phyloP scores from a whole-genome alignment of 2,113 vertebrate species.

The Eidolon helvum region DNA sequence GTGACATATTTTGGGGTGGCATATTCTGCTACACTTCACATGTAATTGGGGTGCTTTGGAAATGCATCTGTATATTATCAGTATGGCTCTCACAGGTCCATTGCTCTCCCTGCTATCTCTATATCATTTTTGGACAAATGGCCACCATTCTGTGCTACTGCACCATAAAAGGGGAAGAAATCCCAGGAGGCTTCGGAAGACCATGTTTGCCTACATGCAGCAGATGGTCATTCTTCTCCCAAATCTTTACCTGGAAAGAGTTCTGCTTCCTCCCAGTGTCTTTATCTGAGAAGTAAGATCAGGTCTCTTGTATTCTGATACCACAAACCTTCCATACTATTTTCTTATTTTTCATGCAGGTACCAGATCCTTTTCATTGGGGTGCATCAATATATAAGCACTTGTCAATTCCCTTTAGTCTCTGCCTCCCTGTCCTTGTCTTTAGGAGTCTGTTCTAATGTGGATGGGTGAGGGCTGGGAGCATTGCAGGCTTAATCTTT shows the following conservation, averaged over 20 bases:
- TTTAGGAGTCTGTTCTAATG: not conserved
- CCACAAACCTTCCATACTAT: not conserved
- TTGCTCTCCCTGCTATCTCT: not conserved
- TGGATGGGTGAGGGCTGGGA: not conserved
- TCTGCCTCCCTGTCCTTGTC: not conserved
- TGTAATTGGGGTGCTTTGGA: not conserved
- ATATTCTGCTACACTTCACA: not conserved
- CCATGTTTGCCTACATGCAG: not conserved
- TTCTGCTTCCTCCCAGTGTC: not conserved
- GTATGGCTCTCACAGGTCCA: not conserved
- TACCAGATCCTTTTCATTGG: not conserved
- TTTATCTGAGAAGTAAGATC: not conserved
- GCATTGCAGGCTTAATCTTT: not conserved
- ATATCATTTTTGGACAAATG: not conserved
- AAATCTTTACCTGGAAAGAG: not conserved
- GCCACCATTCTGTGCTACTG: not conserved
- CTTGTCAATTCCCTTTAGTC: not conserved
- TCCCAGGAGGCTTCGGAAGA: not conserved
- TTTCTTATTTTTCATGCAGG: not conserved
- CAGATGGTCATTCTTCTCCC: not conserved
- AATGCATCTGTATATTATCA: not conserved
- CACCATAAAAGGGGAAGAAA: not conserved
- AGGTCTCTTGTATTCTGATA: not conserved
- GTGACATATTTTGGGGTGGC: not conserved
- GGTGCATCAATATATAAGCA: not conserved